Conservation (phyloP, 2,797 vertebrate species). For the Silurus lanzhouensis region DNA sequence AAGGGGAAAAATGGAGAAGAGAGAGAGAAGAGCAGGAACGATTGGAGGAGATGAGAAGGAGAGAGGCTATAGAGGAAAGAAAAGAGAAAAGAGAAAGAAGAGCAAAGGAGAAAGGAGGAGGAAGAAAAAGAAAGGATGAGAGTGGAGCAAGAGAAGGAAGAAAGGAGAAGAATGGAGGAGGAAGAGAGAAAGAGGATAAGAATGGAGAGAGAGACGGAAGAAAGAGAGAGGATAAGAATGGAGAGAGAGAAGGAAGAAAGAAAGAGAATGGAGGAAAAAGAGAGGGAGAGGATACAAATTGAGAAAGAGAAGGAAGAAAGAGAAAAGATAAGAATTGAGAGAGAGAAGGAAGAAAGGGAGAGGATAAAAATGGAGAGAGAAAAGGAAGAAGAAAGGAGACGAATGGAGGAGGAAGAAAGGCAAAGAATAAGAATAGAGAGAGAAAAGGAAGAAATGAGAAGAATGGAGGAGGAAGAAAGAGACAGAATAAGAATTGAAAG, state of each 20-base stretch:
- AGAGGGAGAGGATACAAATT: no score
- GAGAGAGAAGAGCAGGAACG: conserved; percentile 33
- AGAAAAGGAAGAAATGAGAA: conserved; percentile 56
- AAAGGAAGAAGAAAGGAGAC: conserved; percentile 58
- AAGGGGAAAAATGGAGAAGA: conserved; percentile 16
- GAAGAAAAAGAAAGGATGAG: conserved; percentile 11
- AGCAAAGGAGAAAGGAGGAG: conserved; percentile 10
- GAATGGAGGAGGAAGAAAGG: conserved; percentile 3
- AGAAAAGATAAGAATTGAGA: neutral
- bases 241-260: conserved; percentile 7
- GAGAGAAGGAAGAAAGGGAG: conserved; percentile 60
- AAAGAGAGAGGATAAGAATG: neutral
- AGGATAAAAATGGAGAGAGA: neutral
- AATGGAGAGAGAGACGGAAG: neutral
- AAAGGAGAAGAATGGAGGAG: conserved; percentile 1
- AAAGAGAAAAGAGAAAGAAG: conserved; percentile 11
- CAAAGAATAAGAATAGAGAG: neutral
- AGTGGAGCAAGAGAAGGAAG: conserved; percentile 1
- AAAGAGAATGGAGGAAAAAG: conserved; percentile 2
- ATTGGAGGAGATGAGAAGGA: conserved; percentile 36
- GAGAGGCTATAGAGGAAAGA: neutral
- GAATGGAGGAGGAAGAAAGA: neutral
- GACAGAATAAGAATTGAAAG: conserved; percentile 52
- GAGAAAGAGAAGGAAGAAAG: conserved; percentile 13
- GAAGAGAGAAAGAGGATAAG: conserved; percentile 4